These are phyloP conservation scores for Thunnus maccoyii DNA, from an alignment of 2,113 vertebrate species.

Conservation along the genomic window DNA sequence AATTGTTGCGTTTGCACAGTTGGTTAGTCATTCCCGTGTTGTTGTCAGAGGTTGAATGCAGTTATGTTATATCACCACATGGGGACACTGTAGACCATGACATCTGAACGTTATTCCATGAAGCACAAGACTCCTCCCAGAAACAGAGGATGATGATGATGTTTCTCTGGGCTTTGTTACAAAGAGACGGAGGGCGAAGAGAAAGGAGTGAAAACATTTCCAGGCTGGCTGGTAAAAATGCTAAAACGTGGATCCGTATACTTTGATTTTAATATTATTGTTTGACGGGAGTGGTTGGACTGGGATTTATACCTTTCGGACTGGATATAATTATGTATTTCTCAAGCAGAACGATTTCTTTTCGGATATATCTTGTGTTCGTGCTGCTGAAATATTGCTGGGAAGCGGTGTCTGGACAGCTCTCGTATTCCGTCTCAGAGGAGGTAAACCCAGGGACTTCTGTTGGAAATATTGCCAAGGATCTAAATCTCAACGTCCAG, in stretches of 20 bases:
- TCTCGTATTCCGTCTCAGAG: slow-evolving; percentile 80
- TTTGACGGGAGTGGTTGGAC: neutral
- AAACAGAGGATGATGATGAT: neutral
- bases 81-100: slow-evolving; percentile 18
- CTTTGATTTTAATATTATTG: neutral
- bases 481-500: slow-evolving; percentile 75
- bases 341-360: neutral
- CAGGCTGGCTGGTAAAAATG: no score
- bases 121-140: slow-evolving; percentile 12
- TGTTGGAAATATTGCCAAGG: slow-evolving; percentile 84
- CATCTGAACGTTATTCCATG: neutral
- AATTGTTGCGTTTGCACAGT: neutral
- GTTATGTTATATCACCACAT: slow-evolving; percentile 1
- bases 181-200: neutral
- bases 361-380: slow-evolving; percentile 5
- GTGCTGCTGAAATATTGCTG: slow-evolving; percentile 35
- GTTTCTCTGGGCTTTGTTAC: slow-evolving; percentile 8
- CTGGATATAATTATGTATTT: slow-evolving; percentile 51
- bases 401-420: slow-evolving; percentile 65
- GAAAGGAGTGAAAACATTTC: neutral
- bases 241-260: neutral
- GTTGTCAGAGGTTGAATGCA: neutral
- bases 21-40: neutral
- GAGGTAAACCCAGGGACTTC: slow-evolving; percentile 80
- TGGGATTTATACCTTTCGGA: neutral